phyloP scores from a whole-genome alignment of 2,888 invertebrate genomes.

The Noctua fimbriata region DNA sequence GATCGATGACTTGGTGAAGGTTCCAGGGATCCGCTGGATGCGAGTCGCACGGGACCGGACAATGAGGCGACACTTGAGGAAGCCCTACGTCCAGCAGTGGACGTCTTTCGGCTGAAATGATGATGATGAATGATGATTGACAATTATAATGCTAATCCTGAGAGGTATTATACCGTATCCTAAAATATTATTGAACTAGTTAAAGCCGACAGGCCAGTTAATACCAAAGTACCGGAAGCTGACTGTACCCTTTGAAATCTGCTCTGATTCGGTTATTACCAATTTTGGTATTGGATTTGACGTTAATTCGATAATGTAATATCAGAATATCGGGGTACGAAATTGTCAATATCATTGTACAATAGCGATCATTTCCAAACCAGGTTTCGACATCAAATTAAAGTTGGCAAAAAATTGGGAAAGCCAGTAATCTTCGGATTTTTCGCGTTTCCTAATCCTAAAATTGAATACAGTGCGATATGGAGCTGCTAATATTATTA shows the following conservation, averaged over 20 bases:
- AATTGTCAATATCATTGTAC: constrained; percentile 48
- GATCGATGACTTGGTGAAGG: too few species aligned
- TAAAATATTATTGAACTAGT: not conserved
- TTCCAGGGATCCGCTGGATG: too few species aligned
- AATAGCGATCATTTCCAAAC: constrained; percentile 23
- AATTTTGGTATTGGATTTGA: constrained; percentile 55
- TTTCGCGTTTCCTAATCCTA: not conserved
- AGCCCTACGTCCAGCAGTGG: too few species aligned
- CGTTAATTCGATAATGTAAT: constrained; percentile 55
- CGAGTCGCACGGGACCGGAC: too few species aligned
- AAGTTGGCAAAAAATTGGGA: constrained; percentile 5
- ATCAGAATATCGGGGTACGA: constrained; percentile 27
- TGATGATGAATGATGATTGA: not conserved
- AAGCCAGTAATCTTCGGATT: not conserved
- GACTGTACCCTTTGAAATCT: constrained; percentile 40
- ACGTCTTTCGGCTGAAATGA: too few species aligned
- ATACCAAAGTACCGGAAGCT: constrained; percentile 3
- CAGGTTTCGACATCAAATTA: constrained; percentile 39
- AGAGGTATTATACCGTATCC: not conserved
- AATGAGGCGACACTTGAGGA: too few species aligned
- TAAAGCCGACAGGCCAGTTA: not conserved
- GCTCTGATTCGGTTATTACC: constrained; percentile 32
- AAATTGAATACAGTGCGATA: not conserved
- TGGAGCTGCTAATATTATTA: not conserved
- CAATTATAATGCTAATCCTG: not conserved